These are phyloP conservation scores for Wiebesia pumilae DNA, from an alignment of 1,140 invertebrate genomes.

Conservation along the genomic window DNA sequence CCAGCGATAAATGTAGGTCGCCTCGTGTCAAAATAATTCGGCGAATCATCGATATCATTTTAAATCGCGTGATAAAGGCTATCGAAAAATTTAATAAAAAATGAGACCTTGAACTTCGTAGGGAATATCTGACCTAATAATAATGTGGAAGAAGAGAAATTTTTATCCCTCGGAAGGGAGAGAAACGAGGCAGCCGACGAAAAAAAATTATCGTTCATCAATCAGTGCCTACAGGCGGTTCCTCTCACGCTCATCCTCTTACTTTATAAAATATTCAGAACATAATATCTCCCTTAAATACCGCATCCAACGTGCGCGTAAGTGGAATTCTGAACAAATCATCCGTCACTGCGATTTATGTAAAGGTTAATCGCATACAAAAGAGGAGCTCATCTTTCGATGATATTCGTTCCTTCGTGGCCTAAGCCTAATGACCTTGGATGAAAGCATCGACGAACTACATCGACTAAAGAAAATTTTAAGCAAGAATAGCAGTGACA, in stretches of 20 bases:
- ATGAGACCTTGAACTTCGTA: slow-evolving; percentile 7
- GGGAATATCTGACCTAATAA: slow-evolving; percentile 25
- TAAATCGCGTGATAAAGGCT: not conserved
- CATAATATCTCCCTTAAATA: slow-evolving; percentile 8
- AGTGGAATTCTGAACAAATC: not conserved
- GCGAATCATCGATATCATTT: not conserved
- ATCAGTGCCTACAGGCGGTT: not conserved
- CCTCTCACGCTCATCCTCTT: not conserved
- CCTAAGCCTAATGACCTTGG: slow-evolving; percentile 7
- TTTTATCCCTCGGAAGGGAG: not conserved
- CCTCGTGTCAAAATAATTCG: not conserved
- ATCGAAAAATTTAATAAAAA: not conserved
- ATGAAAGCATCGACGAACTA: slow-evolving; percentile 22
- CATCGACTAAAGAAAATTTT: not conserved
- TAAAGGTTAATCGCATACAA: slow-evolving; percentile 23
- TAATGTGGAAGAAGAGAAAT: not conserved
- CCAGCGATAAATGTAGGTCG: not conserved
- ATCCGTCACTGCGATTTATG: slow-evolving; percentile 27
- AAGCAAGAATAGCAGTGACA: not conserved
- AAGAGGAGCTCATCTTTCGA: slow-evolving; percentile 1
- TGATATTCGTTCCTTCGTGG: not conserved
- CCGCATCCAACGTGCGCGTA: not conserved
- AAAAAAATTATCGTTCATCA: slow-evolving; percentile 42
- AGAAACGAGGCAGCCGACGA: not conserved
- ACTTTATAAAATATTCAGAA: slow-evolving; percentile 26